A percentile compares a stretch with the other conserved stretches of the same genome.
Conservation (phyloP, 2,797 vertebrate genomes). For the Schizopygopsis malacanthus region DNA sequence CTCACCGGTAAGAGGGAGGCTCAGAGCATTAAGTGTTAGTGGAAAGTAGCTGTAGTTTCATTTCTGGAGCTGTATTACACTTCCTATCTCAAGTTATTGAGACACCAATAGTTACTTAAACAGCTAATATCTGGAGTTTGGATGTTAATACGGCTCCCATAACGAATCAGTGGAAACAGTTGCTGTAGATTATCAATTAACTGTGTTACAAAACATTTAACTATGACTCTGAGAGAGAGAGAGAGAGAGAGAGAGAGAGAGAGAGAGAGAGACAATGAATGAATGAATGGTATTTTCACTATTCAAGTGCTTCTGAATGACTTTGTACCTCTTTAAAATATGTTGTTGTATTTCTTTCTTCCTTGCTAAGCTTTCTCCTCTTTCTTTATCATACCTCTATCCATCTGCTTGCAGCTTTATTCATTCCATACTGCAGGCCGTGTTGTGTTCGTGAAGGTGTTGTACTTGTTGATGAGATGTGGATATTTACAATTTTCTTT, state of each 20-base stretch:
- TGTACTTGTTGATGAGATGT: not conserved
- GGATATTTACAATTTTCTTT: not conserved
- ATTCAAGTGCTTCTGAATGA: not conserved
- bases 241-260: not conserved
- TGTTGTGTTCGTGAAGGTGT: constrained; percentile 1
- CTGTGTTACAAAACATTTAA: constrained; percentile 17
- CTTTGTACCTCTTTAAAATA: not conserved
- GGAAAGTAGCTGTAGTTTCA: constrained; percentile 15
- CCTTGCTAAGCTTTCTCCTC: not conserved
- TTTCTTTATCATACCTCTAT: not conserved
- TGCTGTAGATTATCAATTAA: constrained; percentile 7
- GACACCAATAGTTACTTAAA: constrained; percentile 4
- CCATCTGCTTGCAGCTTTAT: constrained; percentile 27
- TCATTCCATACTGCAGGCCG: constrained; percentile 2
- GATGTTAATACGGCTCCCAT: not conserved
- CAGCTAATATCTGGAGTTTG: not conserved
- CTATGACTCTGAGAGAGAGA: not conserved
- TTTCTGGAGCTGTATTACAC: constrained; percentile 15
- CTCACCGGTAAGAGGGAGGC: not conserved
- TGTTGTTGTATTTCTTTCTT: not conserved
- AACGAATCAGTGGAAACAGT: constrained; percentile 11
- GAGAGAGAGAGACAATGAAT: constrained; percentile 1
- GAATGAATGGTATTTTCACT: not conserved
- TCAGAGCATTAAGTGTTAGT: not conserved
- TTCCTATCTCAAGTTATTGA: not conserved